Percentiles rank a stretch among this genome's conserved stretches.
Conservation (phyloP, 2,888 invertebrate species). For the Plagodis pulveraria region DNA sequence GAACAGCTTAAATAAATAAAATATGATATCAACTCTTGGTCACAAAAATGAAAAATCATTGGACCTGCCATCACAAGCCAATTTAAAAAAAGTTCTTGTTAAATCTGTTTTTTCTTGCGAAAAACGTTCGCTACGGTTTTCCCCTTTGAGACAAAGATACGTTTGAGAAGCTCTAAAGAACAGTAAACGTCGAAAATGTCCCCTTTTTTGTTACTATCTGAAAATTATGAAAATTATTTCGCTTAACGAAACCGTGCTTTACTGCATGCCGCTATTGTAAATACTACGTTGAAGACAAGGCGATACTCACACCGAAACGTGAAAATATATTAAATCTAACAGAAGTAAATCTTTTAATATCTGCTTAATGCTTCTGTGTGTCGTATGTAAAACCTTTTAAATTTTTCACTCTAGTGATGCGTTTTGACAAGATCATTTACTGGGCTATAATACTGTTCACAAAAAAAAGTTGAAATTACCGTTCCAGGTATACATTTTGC, state of each 20-base stretch:
- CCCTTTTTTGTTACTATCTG: slow-evolving; percentile 27
- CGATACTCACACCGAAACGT: slow-evolving; percentile 21
- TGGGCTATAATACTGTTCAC: too few species aligned
- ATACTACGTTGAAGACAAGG: slow-evolving; percentile 20
- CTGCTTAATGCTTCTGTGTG: too few species aligned
- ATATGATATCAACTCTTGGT: too few species aligned
- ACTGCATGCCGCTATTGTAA: slow-evolving; percentile 31
- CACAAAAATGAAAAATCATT: slow-evolving; percentile 3
- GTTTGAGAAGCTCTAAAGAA: slow-evolving; percentile 20
- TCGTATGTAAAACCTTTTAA: too few species aligned
- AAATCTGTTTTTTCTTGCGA: slow-evolving; percentile 29
- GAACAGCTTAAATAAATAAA: too few species aligned
- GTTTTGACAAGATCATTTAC: too few species aligned
- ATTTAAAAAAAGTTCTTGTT: slow-evolving; percentile 27
- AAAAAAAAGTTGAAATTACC: too few species aligned
- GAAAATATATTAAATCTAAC: too few species aligned
- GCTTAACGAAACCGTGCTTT: slow-evolving; percentile 32
- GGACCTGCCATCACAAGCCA: slow-evolving; percentile 20
- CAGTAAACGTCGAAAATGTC: slow-evolving; percentile 21
- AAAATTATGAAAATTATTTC: slow-evolving; percentile 44
- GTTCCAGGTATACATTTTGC: too few species aligned
- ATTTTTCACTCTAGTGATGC: too few species aligned
- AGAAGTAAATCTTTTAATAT: too few species aligned
- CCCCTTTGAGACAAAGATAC: slow-evolving; percentile 34
- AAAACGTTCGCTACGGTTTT: slow-evolving; percentile 27